Conservation (phyloP, 2,113 vertebrate genomes). For the Apteryx mantelli region DNA sequence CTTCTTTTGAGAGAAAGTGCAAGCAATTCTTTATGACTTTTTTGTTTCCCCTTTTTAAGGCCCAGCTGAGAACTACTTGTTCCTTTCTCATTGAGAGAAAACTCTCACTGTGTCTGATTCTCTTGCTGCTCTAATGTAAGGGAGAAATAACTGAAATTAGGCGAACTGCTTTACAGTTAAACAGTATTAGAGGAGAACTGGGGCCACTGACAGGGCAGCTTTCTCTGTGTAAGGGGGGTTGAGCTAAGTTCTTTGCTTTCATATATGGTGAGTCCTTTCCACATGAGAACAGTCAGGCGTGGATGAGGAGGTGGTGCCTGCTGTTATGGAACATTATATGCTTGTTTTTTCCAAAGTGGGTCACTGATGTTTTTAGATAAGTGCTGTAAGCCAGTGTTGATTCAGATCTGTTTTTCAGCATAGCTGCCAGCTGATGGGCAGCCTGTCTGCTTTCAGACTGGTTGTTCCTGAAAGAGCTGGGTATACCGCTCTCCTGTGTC, state of each 20-base stretch:
- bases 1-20: background rate
- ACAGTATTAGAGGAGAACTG: background rate
- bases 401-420: background rate
- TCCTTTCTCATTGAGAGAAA: background rate
- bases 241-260: background rate
- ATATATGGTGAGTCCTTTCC: background rate
- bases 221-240: background rate
- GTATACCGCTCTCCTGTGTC: rapidly evolving
- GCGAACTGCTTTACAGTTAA: background rate
- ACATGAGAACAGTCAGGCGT: rapidly evolving
- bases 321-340: rapidly evolving
- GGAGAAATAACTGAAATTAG: background rate
- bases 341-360: background rate
- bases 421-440: background rate
- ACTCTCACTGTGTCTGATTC: background rate
- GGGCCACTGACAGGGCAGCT: background rate
- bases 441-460: background rate
- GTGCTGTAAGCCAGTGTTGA: background rate
- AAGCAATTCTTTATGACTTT: background rate
- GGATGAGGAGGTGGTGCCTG: background rate
- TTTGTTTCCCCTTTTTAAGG: background rate
- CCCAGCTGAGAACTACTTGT: background rate
- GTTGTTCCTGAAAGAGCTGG: background rate
- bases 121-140: background rate
- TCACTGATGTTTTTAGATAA: background rate